Evolutionary conservation across 1,140 invertebrate species (phyloP).

Genomic region (Calephelis nemesis): DNA sequence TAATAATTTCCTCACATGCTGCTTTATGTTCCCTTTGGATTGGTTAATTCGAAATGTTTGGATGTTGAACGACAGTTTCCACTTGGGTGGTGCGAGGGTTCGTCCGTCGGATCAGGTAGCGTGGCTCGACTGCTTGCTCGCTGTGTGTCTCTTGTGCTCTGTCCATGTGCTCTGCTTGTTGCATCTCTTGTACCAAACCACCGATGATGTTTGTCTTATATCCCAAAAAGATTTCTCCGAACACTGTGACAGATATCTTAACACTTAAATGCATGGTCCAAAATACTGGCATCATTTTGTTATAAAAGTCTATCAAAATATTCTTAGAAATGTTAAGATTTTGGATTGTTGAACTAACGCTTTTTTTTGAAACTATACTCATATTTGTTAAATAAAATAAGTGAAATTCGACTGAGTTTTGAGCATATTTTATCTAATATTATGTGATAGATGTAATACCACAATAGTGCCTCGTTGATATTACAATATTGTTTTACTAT

Average conservation of each 20-base stretch:
- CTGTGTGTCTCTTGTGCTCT: constrained; percentile 76
- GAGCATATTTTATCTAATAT: no score
- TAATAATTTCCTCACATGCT: constrained; percentile 75
- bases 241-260: constrained; percentile 49
- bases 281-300: no score
- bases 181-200: constrained; percentile 67
- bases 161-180: constrained; percentile 76
- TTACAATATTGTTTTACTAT: no score
- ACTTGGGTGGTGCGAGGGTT: constrained; percentile 68
- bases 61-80: constrained; percentile 70
- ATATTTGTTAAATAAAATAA: background rate
- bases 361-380: background rate
- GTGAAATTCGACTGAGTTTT: no score
- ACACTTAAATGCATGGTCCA: constrained; percentile 21
- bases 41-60: constrained; percentile 49
- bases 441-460: no score
- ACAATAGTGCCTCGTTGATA: no score
- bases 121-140: constrained; percentile 79
- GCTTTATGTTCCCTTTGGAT: constrained; percentile 65
- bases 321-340: no score
- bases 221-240: constrained; percentile 55
- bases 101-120: constrained; percentile 76
- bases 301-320: no score
- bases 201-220: constrained; percentile 40
- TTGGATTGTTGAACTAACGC: background rate